Evolutionary conservation across 2,888 invertebrate genomes (phyloP), one percentile per base, ranked within the genome.

Genomic region (Rhodophaea formosa): DNA sequence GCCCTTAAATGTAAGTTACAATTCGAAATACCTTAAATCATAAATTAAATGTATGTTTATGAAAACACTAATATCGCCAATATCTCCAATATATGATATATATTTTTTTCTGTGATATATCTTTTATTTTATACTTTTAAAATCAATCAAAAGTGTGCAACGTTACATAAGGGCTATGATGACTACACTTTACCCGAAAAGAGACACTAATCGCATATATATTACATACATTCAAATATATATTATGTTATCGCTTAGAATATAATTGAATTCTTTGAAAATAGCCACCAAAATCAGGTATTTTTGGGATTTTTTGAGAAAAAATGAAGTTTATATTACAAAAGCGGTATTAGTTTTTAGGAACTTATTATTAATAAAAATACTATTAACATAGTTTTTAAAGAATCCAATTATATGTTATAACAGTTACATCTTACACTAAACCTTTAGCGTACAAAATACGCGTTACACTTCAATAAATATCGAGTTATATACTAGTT

Each of bases 401-500:
- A 55, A 57, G 51, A 58, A 59, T 59, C 35, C n/a, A 44, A 53
- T 56, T 47, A 56, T 10, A 45, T 45, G 39, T 12, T 12, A 12
- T 53, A 56, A 56, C 53, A 56, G 30, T 62, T 64, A 63, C 62
- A 65, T 62, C 65, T 63, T 65, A 65, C 1, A 56, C 54, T 62
- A 62, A 17, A 58, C 52, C 29, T 59, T 45, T 52, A 51, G 65
- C 67, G 67, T 65, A 67, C 57, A 58, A 57, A 60, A 62, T 60
- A 62, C 66, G 67, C 68, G 53, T 63, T 49, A 56, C 49, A 65
- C 57, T 63, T 66, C 66, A 74, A 75, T 75, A 75, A 75, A 77
- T 74, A 75, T 69, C 59, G 68, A 73, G 63, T 74, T 70, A 56
- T 42, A 75, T 71, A 75, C 77, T 77, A 76, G 67, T 67, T 70